Conservation (phyloP, 2,113 vertebrate species). For the Campylorhamphus procurvoides region DNA sequence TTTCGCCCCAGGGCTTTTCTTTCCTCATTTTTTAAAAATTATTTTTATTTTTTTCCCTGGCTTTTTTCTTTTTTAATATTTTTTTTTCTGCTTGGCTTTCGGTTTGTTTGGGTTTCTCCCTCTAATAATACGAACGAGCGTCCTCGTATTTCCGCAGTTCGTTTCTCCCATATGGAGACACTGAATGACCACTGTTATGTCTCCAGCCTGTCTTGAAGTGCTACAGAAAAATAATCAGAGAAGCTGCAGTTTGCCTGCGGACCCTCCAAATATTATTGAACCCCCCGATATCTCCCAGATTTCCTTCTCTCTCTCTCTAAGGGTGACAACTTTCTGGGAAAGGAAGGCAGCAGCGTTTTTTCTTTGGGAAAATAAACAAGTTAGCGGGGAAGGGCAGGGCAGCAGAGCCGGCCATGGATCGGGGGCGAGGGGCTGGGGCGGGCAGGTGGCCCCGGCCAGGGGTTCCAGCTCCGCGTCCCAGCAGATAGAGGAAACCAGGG, state of each 20-base stretch:
- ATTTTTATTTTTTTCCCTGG: no score
- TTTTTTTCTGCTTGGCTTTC: background rate
- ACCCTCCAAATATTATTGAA: background rate
- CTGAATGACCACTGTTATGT: background rate
- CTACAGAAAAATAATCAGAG: background rate
- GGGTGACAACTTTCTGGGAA: background rate
- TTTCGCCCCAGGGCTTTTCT: background rate
- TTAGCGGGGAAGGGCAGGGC: background rate
- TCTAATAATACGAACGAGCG: background rate
- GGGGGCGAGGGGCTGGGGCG: background rate
- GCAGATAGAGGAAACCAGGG: background rate
- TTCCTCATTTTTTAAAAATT: no score
- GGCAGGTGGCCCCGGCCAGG: background rate
- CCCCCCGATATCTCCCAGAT: background rate
- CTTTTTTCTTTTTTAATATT: background rate
- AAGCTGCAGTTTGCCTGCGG: background rate
- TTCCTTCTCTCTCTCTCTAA: background rate
- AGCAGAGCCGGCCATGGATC: background rate
- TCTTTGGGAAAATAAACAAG: conserved; percentile 29
- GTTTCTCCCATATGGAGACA: conserved; percentile 6
- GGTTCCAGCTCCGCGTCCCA: background rate
- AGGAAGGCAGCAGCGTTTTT: background rate
- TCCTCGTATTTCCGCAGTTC: background rate
- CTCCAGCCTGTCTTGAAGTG: background rate
- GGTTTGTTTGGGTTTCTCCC: background rate